These are phyloP conservation scores for Arge pagana DNA, from an alignment of 2,888 invertebrate genomes.

Conservation along the genomic window DNA sequence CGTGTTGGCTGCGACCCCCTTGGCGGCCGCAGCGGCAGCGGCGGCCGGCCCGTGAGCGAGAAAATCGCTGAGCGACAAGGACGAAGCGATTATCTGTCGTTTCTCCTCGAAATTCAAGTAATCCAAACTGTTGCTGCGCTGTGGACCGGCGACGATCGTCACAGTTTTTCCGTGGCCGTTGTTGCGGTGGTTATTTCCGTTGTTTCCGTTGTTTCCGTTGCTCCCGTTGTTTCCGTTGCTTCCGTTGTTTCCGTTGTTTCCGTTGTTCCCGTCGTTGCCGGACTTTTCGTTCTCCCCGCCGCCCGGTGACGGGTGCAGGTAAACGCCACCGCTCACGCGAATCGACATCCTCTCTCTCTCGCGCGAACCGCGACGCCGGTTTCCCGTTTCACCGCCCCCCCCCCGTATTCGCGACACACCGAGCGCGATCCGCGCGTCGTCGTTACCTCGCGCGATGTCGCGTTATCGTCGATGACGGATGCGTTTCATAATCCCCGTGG, in stretches of 20 bases:
- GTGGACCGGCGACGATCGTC: slow-evolving; percentile 67
- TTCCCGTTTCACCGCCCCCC: neutral
- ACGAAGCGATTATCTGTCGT: slow-evolving; percentile 85
- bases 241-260: slow-evolving; percentile 35
- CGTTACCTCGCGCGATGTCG: no score
- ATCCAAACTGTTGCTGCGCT: slow-evolving; percentile 83
- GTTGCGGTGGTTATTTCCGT: slow-evolving; percentile 27
- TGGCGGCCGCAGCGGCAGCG: slow-evolving; percentile 56
- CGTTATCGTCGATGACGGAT: no score
- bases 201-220: slow-evolving; percentile 32
- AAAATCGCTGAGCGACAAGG: slow-evolving; percentile 84
- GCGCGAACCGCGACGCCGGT: neutral
- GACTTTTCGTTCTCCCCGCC: slow-evolving; percentile 34
- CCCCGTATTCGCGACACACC: no score
- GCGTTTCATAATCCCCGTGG: no score
- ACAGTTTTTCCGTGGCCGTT: slow-evolving; percentile 60
- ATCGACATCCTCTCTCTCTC: slow-evolving; percentile 46
- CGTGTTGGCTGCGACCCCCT: slow-evolving; percentile 60
- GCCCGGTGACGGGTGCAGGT: slow-evolving; percentile 49
- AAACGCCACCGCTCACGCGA: slow-evolving; percentile 55
- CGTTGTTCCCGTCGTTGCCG: slow-evolving; percentile 31
- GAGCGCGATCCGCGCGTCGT: no score
- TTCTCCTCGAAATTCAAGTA: slow-evolving; percentile 92
- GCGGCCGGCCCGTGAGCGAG: slow-evolving; percentile 71
- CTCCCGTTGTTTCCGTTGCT: slow-evolving; percentile 35